These are phyloP conservation scores for Cryptocephalus primarius DNA, from an alignment of 2,888 invertebrate species.

Conservation along the genomic window DNA sequence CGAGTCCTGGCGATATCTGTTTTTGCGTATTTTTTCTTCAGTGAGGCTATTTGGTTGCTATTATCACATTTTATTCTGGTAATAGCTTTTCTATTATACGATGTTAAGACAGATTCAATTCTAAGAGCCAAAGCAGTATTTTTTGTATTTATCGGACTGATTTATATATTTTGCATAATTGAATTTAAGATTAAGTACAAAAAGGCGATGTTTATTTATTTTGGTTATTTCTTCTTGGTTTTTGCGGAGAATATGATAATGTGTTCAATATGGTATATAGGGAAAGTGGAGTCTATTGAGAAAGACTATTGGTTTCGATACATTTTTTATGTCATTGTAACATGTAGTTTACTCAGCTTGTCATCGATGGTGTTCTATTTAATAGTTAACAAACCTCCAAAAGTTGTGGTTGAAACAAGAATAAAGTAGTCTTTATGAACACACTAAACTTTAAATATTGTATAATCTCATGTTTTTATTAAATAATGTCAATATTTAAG, in stretches of 20 bases:
- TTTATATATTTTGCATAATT: constrained; percentile 65
- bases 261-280: constrained; percentile 57
- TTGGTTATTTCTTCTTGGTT: constrained; percentile 54
- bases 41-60: constrained; percentile 48
- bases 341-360: constrained; percentile 47
- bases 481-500: too few species aligned
- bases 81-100: constrained; percentile 51
- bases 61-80: constrained; percentile 55
- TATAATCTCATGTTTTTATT: too few species aligned
- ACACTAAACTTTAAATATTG: too few species aligned
- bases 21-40: constrained; percentile 56
- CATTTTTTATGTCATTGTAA: constrained; percentile 50
- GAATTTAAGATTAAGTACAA: constrained; percentile 72
- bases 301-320: constrained; percentile 60
- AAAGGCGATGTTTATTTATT: constrained; percentile 58
- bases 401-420: constrained; percentile 24
- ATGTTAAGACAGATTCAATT: constrained; percentile 46
- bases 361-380: constrained; percentile 54
- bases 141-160: constrained; percentile 59
- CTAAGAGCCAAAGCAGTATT: constrained; percentile 39
- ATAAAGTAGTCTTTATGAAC: neutral
- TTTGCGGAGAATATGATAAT: constrained; percentile 56
- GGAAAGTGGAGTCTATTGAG: constrained; percentile 41
- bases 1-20: constrained; percentile 59
- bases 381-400: constrained; percentile 49